These are phyloP conservation scores for Alcedo quadribrachys DNA, from an alignment of 2,797 vertebrate genomes.

Conservation along the genomic window DNA sequence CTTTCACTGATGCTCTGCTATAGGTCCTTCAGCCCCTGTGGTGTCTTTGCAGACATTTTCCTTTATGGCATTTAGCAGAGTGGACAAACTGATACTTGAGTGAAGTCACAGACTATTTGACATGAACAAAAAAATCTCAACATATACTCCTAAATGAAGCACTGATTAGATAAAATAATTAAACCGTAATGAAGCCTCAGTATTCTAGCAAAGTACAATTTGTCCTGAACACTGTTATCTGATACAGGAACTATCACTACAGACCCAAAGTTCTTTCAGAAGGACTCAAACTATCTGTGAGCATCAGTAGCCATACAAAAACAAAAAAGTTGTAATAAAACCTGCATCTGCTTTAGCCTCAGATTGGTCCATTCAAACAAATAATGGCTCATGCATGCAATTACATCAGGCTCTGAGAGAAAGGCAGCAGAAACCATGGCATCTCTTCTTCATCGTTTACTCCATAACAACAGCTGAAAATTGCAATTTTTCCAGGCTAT, in stretches of 20 bases:
- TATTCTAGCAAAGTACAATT: background rate
- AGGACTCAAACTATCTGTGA: background rate
- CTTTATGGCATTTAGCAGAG: background rate
- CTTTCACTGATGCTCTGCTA: background rate
- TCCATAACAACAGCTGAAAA: conserved; percentile 64
- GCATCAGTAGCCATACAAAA: background rate
- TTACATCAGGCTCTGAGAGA: conserved; percentile 14
- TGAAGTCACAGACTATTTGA: background rate
- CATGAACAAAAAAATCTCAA: background rate
- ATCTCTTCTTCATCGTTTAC: conserved; percentile 50
- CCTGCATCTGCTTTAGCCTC: background rate
- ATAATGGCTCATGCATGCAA: background rate
- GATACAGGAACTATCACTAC: background rate
- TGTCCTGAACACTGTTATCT: background rate
- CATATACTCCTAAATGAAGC: background rate
- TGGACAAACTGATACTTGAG: background rate
- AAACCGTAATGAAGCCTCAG: background rate
- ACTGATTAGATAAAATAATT: background rate
- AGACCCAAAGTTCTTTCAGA: background rate
- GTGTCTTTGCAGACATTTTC: background rate
- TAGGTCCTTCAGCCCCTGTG: background rate
- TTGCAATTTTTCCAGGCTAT: conserved; percentile 63
- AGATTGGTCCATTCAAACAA: background rate
- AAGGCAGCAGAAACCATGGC: conserved; percentile 36
- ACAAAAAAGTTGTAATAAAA: conserved; percentile 1